Conservation (phyloP, 37 sponge, comb jelly and placozoan genomes). For the Halichondria panicea region DNA sequence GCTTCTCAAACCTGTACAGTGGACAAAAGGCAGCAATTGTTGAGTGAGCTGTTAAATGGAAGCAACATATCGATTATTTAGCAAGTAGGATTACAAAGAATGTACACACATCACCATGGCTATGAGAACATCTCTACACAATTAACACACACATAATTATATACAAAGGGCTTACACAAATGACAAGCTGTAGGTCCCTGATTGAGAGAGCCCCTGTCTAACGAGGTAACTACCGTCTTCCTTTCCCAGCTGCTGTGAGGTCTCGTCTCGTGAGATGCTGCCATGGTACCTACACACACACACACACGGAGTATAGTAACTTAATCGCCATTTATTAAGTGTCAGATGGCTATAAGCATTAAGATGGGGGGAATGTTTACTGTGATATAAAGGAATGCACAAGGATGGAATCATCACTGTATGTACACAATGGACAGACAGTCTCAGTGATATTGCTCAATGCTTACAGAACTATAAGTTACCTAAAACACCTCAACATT, state of each 20-base stretch:
- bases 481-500: too few species aligned
- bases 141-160: not conserved
- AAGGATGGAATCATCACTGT: too few species aligned
- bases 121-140: not conserved
- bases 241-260: conserved; percentile 37
- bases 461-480: too few species aligned
- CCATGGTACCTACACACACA: conserved; percentile 85
- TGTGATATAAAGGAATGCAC: too few species aligned
- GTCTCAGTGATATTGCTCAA: too few species aligned
- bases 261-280: conserved; percentile 70
- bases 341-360: too few species aligned
- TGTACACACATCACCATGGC: not conserved
- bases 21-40: not conserved
- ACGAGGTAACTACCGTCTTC: conserved; percentile 80
- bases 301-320: not conserved
- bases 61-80: too few species aligned
- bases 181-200: conserved; percentile 81
- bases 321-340: not conserved
- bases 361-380: too few species aligned
- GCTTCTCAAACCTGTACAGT: conserved; percentile 45
- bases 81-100: too few species aligned
- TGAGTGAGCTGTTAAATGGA: not conserved
- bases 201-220: conserved; percentile 59
- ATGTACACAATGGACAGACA: too few species aligned
- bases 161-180: conserved; percentile 67